Conservation (phyloP, 2,113 vertebrate species). For the Hiodon alosoides region DNA sequence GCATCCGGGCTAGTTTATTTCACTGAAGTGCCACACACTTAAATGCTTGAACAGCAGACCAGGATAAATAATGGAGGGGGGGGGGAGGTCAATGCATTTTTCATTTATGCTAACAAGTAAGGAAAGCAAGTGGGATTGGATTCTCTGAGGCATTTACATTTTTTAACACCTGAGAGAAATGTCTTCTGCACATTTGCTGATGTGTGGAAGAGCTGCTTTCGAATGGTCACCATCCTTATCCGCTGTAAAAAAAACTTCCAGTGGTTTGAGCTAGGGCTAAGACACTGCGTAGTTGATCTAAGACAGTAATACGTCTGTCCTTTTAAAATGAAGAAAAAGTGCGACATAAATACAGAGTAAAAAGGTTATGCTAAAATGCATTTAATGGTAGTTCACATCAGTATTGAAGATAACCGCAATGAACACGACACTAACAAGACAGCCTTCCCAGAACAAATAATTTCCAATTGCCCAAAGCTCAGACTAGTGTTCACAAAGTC, state of each 20-base stretch:
- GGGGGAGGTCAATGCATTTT: conserved; percentile 1
- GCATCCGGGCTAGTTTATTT: neutral
- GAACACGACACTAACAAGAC: no score
- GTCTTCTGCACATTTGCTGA: conserved; percentile 1
- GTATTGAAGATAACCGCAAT: no score
- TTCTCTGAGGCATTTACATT: neutral
- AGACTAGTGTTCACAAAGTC: no score
- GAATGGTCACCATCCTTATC: neutral
- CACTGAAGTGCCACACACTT: neutral
- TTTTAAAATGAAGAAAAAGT: no score
- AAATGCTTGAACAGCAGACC: neutral
- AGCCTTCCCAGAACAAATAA: no score
- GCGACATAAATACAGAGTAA: no score
- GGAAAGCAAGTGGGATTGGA: neutral
- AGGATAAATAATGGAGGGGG: conserved; percentile 14
- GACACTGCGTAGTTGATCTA: no score
- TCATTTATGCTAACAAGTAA: neutral
- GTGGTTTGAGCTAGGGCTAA: neutral
- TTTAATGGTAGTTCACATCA: no score
- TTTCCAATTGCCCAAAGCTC: no score
- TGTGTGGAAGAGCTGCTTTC: neutral
- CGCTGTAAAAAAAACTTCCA: neutral
- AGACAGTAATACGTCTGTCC: no score
- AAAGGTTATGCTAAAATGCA: no score
- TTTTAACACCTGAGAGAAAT: neutral